Percentiles rank a stretch among this genome's conserved stretches.
phyloP scores from a whole-genome alignment of 2,113 vertebrate species.

The Hymenochirus boettgeri region DNA sequence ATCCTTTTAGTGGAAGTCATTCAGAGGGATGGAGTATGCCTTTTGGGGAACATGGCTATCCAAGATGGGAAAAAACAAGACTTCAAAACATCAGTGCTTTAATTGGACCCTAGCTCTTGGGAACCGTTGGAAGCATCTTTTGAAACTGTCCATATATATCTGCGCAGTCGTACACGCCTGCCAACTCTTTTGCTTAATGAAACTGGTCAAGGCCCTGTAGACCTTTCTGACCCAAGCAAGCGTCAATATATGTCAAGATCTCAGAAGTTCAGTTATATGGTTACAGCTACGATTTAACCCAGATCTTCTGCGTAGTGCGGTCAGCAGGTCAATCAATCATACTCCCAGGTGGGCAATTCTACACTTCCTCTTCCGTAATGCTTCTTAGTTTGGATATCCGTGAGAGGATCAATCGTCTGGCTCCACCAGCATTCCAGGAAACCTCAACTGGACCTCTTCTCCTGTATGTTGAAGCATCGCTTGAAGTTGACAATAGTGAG shows the following conservation, averaged over 20 bases:
- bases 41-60: constrained; percentile 92
- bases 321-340: constrained; percentile 98
- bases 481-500: constrained; percentile 97
- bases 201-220: constrained; percentile 91
- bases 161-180: constrained; percentile 93
- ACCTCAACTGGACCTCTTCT: constrained; percentile 96
- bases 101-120: constrained; percentile 97
- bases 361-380: constrained; percentile 96
- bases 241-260: constrained; percentile 98
- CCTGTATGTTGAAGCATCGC: constrained; percentile 97
- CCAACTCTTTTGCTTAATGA: constrained; percentile 88
- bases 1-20: constrained; percentile 96
- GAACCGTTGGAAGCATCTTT: constrained; percentile 98
- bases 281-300: constrained; percentile 95
- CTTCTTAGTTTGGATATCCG: constrained; percentile 93
- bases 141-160: constrained; percentile 98
- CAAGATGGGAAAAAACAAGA: constrained; percentile 91
- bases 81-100: constrained; percentile 95
- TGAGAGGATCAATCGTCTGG: constrained; percentile 95
- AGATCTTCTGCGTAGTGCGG: constrained; percentile 89
- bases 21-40: constrained; percentile 99
- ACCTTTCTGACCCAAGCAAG: constrained; percentile 92
- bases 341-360: constrained; percentile 95
- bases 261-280: constrained; percentile 96
- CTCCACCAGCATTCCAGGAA: constrained; percentile 88